Evolutionary conservation across 2,888 invertebrate genomes (phyloP), one percentile per base, ranked within the genome.

Genomic region (Acleris emargana): DNA sequence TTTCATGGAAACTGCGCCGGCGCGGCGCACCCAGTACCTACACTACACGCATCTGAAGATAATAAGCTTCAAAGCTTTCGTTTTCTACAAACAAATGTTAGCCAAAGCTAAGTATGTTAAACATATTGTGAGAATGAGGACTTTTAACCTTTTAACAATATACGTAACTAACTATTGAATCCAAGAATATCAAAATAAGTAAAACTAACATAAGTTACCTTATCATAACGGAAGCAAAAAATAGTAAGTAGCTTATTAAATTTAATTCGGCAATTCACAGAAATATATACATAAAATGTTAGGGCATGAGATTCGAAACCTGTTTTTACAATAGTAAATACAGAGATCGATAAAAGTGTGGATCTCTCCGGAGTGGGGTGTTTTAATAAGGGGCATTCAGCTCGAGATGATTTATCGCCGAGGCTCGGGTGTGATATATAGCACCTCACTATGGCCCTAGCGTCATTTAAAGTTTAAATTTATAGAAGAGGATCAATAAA

Each of bases 401-500:
- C 73, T 75, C 71, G 59, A 66, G 55, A 75, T 86, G 87, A 88
- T 88, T 84, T 87, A 89, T 87, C 76, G 79, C 74, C 71, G 75
- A 75, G 70, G 75, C 74, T 74, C 72, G 74, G 76, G 81, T 78
- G 83, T 81, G 84, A 86, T 82, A 80, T 81, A 80, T 78, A 78
- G 81, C 84, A 81, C 82, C 80, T 81, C 72, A 77, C 76, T 77
- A 75, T 76, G 77, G 78, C 73, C 72, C 76, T 73, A 72, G 74
- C 76, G 69, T 69, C 72, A 75, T 81, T 80, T 82, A 81, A 79
- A 78, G 74, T 72, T 71, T 63, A 82, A 81, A 85, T 88, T 88
- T 88, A 89, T 87, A 74, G 82, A 78, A 68, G 74, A 81, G 75
- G 80, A 82, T 81, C 84, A 80, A 88, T 85, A 87, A 85, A 87